phyloP scores from a whole-genome alignment of 1,140 invertebrate genomes.

The Arctopsyche grandis region DNA sequence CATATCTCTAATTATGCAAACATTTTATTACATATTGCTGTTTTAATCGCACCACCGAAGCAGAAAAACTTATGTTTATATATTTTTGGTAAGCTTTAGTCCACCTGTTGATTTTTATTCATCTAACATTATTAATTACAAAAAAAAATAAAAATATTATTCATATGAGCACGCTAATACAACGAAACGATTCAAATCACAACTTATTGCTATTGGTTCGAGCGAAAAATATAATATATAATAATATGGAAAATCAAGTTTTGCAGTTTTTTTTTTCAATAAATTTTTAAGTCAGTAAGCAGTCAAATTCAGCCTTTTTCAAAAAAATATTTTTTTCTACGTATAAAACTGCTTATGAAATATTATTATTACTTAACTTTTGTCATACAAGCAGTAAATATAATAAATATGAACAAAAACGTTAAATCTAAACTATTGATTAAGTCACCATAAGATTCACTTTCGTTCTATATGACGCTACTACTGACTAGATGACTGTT shows the following conservation, averaged over 20 bases:
- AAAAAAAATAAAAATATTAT: not conserved
- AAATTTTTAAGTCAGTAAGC: too few species aligned
- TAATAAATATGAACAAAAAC: not conserved
- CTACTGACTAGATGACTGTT: slow-evolving; percentile 38
- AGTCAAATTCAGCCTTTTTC: slow-evolving; percentile 13
- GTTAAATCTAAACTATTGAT: not conserved
- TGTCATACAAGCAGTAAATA: not conserved
- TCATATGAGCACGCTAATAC: not conserved
- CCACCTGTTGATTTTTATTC: slow-evolving; percentile 40
- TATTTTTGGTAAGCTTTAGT: slow-evolving; percentile 48
- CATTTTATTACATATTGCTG: slow-evolving; percentile 30
- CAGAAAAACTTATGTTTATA: slow-evolving; percentile 4
- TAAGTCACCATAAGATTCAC: slow-evolving; percentile 30
- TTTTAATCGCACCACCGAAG: not conserved
- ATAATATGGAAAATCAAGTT: too few species aligned
- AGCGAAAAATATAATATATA: not conserved
- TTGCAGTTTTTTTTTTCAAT: too few species aligned
- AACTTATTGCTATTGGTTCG: not conserved
- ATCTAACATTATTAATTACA: not conserved
- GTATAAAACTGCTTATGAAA: too few species aligned
- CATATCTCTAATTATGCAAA: too few species aligned
- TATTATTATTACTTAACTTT: too few species aligned
- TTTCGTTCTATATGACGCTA: not conserved
- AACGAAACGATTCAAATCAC: not conserved
- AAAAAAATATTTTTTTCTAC: not conserved